These are phyloP conservation scores for Chlorops oryzae DNA, from an alignment of 1,140 invertebrate species.

Conservation along the genomic window DNA sequence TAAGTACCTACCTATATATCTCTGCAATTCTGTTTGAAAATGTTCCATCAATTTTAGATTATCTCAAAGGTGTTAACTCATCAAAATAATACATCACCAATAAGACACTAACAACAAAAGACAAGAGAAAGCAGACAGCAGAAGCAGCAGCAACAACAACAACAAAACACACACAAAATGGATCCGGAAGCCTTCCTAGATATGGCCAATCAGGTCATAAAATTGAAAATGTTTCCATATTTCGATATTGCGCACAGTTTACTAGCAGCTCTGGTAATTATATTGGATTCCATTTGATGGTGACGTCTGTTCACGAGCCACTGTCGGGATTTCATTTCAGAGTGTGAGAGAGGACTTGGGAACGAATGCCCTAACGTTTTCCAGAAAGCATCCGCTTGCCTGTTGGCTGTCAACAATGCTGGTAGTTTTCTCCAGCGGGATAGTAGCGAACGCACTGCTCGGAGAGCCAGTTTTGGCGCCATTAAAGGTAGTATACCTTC, in stretches of 20 bases:
- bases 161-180: constrained; percentile 53
- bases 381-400: constrained; percentile 92
- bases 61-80: too few species aligned
- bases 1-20: too few species aligned
- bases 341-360: constrained; percentile 93
- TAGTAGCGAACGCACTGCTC: constrained; percentile 88
- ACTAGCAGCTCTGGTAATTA: constrained; percentile 82
- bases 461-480: constrained; percentile 93
- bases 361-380: constrained; percentile 84
- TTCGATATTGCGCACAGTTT: constrained; percentile 95
- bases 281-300: too few species aligned
- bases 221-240: constrained; percentile 99
- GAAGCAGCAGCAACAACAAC: too few species aligned
- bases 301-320: too few species aligned
- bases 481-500: too few species aligned
- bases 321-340: too few species aligned
- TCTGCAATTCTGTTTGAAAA: too few species aligned
- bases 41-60: too few species aligned
- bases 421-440: constrained; percentile 94
- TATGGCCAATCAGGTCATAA: constrained; percentile 96
- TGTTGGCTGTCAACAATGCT: constrained; percentile 98
- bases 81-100: too few species aligned
- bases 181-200: constrained; percentile 96
- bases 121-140: too few species aligned
- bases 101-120: too few species aligned